These are phyloP conservation scores for Furcula furcula DNA, from an alignment of 2,888 invertebrate species.

Conservation along the genomic window DNA sequence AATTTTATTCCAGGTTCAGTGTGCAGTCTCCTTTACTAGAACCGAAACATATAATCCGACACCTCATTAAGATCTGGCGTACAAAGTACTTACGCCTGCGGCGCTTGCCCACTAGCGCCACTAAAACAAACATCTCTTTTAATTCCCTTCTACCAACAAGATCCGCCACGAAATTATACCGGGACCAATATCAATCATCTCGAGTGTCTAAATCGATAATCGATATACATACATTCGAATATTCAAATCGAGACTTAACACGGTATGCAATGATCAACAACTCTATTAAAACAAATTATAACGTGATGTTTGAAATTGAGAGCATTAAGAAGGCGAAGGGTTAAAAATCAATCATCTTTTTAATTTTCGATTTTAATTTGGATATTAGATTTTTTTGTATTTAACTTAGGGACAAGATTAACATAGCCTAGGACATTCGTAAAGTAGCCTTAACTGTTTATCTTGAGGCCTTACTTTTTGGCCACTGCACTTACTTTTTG, in stretches of 20 bases:
- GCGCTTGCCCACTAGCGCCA: conserved; percentile 47
- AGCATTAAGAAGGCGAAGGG: conserved; percentile 11
- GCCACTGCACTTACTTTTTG: too few relatives aligned
- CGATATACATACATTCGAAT: conserved; percentile 53
- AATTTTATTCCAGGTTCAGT: conserved; percentile 7
- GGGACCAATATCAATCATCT: conserved; percentile 67
- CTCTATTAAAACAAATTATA: conserved; percentile 48
- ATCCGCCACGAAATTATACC: conserved; percentile 50
- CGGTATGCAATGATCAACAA: conserved; percentile 46
- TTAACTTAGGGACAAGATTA: too few relatives aligned
- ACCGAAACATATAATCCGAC: conserved; percentile 56
- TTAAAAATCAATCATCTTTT: too few relatives aligned
- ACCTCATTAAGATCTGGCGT: conserved; percentile 62
- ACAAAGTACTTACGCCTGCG: conserved; percentile 60
- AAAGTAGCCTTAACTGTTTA: too few relatives aligned
- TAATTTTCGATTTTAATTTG: too few relatives aligned
- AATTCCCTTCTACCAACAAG: conserved; percentile 54
- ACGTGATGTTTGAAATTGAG: conserved; percentile 27
- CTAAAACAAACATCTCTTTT: conserved; percentile 78
- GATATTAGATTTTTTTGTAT: too few relatives aligned
- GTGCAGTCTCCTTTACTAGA: conserved; percentile 43
- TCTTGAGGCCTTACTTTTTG: too few relatives aligned
- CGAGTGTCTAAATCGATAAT: conserved; percentile 54
- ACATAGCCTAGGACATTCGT: too few relatives aligned
- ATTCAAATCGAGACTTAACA: conserved; percentile 52